Evolutionary conservation across 2,888 invertebrate species (phyloP).

Genomic region (Parnassius mnemosyne): DNA sequence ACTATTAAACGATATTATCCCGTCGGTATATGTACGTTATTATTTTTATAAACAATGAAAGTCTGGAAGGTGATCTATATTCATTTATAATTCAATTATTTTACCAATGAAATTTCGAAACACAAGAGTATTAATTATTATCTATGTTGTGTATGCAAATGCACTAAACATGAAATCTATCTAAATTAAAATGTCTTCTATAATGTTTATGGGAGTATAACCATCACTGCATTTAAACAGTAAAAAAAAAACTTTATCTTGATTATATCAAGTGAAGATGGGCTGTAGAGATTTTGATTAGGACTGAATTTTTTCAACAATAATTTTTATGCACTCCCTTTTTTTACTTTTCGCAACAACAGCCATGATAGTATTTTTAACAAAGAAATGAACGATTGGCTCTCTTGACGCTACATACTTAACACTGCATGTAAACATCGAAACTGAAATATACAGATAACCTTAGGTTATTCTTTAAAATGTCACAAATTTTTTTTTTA

Average conservation of each 20-base stretch:
- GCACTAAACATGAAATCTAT: too few species aligned
- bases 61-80: background rate
- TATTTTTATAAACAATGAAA: slow-evolving; percentile 7
- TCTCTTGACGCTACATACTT: background rate
- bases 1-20: slow-evolving; percentile 2
- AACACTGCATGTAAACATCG: background rate
- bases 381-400: slow-evolving; percentile 3
- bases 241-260: too few species aligned
- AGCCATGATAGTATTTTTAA: background rate
- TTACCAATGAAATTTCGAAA: too few species aligned
- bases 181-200: too few species aligned
- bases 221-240: too few species aligned
- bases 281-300: too few species aligned
- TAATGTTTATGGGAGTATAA: too few species aligned
- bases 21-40: slow-evolving; percentile 1
- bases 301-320: too few species aligned
- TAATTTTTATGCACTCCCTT: too few species aligned
- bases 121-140: slow-evolving; percentile 5
- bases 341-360: too few species aligned
- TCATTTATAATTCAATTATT: background rate
- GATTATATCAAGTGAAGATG: too few species aligned
- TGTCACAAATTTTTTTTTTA: slow-evolving; percentile 1
- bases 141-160: background rate
- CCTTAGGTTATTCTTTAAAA: slow-evolving; percentile 8
- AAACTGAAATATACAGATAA: slow-evolving; percentile 10